Evolutionary conservation across 2,113 vertebrate species (phyloP).

Genomic region (Cephalophus harveyi): DNA sequence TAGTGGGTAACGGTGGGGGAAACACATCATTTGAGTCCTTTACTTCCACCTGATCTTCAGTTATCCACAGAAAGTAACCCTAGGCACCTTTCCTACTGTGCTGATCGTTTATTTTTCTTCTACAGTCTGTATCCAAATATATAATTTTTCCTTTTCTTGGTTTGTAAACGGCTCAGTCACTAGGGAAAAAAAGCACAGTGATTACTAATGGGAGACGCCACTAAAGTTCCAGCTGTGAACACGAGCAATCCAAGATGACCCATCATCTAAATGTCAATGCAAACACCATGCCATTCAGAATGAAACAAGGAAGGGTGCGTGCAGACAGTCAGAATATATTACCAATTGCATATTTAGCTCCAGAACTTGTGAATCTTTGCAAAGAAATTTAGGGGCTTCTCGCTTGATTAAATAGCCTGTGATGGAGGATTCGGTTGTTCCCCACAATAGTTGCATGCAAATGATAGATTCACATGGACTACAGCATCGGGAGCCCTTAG

Average conservation of each 20-base stretch:
- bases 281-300: constrained; percentile 58
- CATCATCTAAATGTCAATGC: constrained; percentile 62
- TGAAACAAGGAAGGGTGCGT: constrained; percentile 14
- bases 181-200: constrained; percentile 31
- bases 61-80: constrained; percentile 48
- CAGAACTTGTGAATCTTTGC: constrained; percentile 34
- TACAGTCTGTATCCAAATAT: constrained; percentile 49
- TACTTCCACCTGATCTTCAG: constrained; percentile 49
- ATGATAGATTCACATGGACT: constrained; percentile 57
- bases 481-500: constrained; percentile 58
- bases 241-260: constrained; percentile 71
- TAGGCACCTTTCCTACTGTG: constrained; percentile 58
- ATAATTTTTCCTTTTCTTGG: constrained; percentile 66
- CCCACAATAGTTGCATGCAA: constrained; percentile 59
- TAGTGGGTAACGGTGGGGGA: neutral
- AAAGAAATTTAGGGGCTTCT: constrained; percentile 61
- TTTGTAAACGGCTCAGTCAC: constrained; percentile 59
- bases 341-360: constrained; percentile 59
- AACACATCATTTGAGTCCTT: neutral
- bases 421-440: constrained; percentile 52
- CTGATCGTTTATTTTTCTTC: constrained; percentile 61
- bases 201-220: constrained; percentile 64
- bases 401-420: constrained; percentile 66
- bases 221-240: constrained; percentile 61
- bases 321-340: constrained; percentile 61